Evolutionary conservation across 2,113 vertebrate genomes (phyloP), one percentile per base, ranked within the genome.

Genomic region (Pseudorectes ferrugineus): DNA sequence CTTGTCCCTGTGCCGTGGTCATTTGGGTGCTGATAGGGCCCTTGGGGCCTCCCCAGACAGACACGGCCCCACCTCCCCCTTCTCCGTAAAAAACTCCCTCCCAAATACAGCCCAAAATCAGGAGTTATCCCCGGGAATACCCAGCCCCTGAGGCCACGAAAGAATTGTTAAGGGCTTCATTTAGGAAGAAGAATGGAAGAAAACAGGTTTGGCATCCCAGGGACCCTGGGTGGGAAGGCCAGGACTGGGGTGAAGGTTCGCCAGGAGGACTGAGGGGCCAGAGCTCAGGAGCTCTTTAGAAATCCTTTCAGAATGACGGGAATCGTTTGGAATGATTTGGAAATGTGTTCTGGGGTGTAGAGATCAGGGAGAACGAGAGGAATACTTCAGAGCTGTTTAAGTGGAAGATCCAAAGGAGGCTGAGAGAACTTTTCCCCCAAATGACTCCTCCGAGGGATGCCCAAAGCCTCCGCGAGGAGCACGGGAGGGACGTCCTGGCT

Each of bases 401-500:
- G 2, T n/a, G 59, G 35, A 55, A 81, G 45, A 40, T 13, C 26
- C 20, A n/a, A 36, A 76, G 54, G 58, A 72, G 35, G 14, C 0
- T 5, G 3, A 12, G 19, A 7, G 22, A 24, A 8, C 2, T 40
- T 35, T 38, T 10, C 4, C 42, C 21, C 11, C 10, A 48, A 2
- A 6, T 23, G 1, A 17, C 12, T 15, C 17, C 33, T 67, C 48
- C 58, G 33, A n/a, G 48, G 43, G 20, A 14, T 35, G 35, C 67
- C n/a, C 45, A 13, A 0, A 10, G 28, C 18, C 75, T 51, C 84
- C 0, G 1, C 18, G 23, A 19, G 58, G 77, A 11, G 22, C 23
- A 6, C 0, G 0, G 70, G 57, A 68, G 36, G 45, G 42, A 26
- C 1, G n/a, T 55, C 45, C 76, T 19, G 62, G 33, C n/a, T 38